Percentiles rank a stretch among this genome's conserved stretches.
phyloP scores from a whole-genome alignment of 2,113 vertebrate species.

The Mungos mungo region DNA sequence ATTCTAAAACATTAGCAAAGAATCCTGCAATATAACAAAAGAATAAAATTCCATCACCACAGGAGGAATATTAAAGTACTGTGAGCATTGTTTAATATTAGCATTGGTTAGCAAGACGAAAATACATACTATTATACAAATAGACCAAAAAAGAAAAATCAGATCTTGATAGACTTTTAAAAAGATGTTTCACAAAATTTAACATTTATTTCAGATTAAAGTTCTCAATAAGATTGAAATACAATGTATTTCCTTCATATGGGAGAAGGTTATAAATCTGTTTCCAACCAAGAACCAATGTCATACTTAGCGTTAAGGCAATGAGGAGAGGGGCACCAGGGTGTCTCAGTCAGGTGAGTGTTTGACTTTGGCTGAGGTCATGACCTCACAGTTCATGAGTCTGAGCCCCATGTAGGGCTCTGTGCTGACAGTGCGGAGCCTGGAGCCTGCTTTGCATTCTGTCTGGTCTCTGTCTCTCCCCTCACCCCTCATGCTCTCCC shows the following conservation, averaged over 20 bases:
- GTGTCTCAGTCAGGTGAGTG: too few relatives aligned
- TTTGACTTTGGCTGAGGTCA: too few relatives aligned
- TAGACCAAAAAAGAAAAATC: background rate
- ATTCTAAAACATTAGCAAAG: conserved; percentile 7
- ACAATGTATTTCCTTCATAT: background rate
- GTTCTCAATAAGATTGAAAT: background rate
- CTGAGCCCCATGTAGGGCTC: too few relatives aligned
- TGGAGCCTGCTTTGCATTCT: too few relatives aligned
- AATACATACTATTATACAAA: background rate
- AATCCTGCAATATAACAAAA: background rate
- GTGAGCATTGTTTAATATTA: background rate
- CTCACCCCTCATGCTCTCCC: too few relatives aligned
- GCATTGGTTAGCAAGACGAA: background rate
- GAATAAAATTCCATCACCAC: background rate
- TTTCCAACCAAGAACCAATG: background rate
- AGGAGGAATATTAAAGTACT: background rate
- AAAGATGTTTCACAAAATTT: background rate
- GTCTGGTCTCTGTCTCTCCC: too few relatives aligned
- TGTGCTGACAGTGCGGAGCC: too few relatives aligned
- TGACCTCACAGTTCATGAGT: too few relatives aligned
- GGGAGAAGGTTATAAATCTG: background rate
- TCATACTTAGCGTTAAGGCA: background rate
- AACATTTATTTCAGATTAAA: conserved; percentile 30
- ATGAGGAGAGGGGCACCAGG: background rate
- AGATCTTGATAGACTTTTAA: background rate